These are phyloP conservation scores for Nomada fucata DNA, from an alignment of 2,888 invertebrate genomes.

Conservation along the genomic window DNA sequence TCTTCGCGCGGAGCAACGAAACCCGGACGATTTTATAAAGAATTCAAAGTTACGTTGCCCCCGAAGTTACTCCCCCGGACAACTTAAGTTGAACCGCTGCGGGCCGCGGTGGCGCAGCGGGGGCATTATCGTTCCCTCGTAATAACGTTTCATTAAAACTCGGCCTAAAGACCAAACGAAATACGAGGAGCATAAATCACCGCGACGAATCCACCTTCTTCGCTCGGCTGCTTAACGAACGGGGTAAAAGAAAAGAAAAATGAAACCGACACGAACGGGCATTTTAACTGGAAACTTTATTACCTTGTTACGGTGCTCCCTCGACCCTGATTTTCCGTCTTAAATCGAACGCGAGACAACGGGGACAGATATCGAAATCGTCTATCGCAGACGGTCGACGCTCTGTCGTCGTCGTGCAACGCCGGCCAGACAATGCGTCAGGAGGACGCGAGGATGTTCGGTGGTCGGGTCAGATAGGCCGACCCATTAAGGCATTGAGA, in stretches of 20 bases:
- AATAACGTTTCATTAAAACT: slow-evolving; percentile 59
- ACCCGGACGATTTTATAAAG: slow-evolving; percentile 35
- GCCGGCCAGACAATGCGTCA: slow-evolving; percentile 46
- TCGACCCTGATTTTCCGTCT: slow-evolving; percentile 36
- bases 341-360: slow-evolving; percentile 25
- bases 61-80: slow-evolving; percentile 34
- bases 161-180: slow-evolving; percentile 9
- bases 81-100: slow-evolving; percentile 42
- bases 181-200: slow-evolving; percentile 36
- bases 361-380: slow-evolving; percentile 46
- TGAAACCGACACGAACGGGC: background rate
- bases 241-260: background rate
- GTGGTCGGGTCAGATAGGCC: slow-evolving; percentile 60
- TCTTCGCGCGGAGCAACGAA: background rate
- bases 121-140: slow-evolving; percentile 48
- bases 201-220: background rate
- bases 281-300: background rate
- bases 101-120: background rate
- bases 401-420: slow-evolving; percentile 22
- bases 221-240: background rate
- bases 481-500: slow-evolving; percentile 68
- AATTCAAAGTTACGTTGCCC: slow-evolving; percentile 40
- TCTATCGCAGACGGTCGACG: slow-evolving; percentile 44
- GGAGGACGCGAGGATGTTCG: slow-evolving; percentile 44
- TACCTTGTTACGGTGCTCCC: background rate